phyloP scores from a whole-genome alignment of 2,888 invertebrate species.

The Drosophila mimica region DNA sequence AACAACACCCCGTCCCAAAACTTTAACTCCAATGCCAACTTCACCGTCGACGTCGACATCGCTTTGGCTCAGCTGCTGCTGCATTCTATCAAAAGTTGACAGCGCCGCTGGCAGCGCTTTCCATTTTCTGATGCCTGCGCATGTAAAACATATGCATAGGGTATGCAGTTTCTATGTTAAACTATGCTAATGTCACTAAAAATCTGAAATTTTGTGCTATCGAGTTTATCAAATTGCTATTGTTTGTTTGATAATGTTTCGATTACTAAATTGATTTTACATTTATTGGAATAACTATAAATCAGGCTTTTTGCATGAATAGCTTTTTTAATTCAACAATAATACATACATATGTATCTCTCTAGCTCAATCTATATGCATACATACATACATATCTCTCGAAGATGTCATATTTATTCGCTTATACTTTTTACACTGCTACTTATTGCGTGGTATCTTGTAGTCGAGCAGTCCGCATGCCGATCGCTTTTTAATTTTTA shows the following conservation, averaged over 20 bases:
- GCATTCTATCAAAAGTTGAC: slow-evolving; percentile 32
- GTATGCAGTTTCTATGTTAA: slow-evolving; percentile 21
- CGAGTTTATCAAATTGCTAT: background rate
- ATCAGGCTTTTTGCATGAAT: slow-evolving; percentile 13
- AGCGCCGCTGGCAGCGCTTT: slow-evolving; percentile 58
- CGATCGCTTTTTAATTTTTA: slow-evolving; percentile 21
- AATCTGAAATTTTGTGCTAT: background rate
- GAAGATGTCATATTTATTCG: background rate
- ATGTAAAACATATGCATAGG: slow-evolving; percentile 15
- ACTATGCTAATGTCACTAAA: background rate
- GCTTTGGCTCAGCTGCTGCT: background rate
- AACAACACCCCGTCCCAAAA: slow-evolving; percentile 25
- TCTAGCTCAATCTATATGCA: background rate
- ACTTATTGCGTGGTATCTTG: slow-evolving; percentile 22
- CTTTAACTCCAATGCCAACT: slow-evolving; percentile 22
- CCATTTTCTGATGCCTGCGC: slow-evolving; percentile 49
- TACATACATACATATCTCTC: background rate
- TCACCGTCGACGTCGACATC: background rate
- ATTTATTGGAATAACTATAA: background rate
- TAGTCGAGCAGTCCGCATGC: slow-evolving; percentile 34
- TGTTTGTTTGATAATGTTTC: background rate
- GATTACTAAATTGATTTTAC: background rate
- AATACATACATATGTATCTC: background rate
- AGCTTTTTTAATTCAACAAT: slow-evolving; percentile 2
- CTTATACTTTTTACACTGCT: background rate